Evolutionary conservation across 2,113 vertebrate genomes (phyloP), one percentile per base, ranked within the genome.

Genomic region (Dolichotis patagonum): DNA sequence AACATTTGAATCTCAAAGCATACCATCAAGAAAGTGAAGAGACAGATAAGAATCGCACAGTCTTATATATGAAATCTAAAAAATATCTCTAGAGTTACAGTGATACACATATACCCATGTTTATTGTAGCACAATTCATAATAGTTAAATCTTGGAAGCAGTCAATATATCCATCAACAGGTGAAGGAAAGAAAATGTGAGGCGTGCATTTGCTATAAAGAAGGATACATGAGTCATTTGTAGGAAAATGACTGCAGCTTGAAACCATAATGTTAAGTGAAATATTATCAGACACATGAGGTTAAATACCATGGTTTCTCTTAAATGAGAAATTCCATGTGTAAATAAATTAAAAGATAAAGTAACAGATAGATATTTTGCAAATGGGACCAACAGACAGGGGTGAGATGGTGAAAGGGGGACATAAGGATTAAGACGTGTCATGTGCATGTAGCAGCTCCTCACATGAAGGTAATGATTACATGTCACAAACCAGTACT

Each of bases 21-120:
- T 28, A 85, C 11, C 19, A 90, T 63, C 49, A 75, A 81, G 65
- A 89, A 96, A 97, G 24, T 52, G 3, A 85, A 94, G 63, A 49
- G 7, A 82, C 7, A 62, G 24, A 49, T 30, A 80, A 81, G 22
- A 35, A 54, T 30, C 32, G 20, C 17, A 41, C 20, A 19, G 62
- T 56, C 71, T 65, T 46, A 52, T 17, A 49, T 10, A 43, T 62
- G 35, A 22, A 78, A 22, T 38, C 26, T 78, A 19, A 38, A 62
- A 85, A 38, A 49, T 77, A 52, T 80, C 49, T 78, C 46, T 75
- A 46, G 13, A 46, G 43, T 77, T 30, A 77, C 26, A 78, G 28
- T 30, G 46, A 78, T 49, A 13, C 75, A 49, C 8, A 13, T 5
- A 14, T 8, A 77, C 6, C n/a, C 26, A 46, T 77, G 43, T 77